Conservation (phyloP, 2,888 invertebrate species). For the Aleiodes alternator region DNA sequence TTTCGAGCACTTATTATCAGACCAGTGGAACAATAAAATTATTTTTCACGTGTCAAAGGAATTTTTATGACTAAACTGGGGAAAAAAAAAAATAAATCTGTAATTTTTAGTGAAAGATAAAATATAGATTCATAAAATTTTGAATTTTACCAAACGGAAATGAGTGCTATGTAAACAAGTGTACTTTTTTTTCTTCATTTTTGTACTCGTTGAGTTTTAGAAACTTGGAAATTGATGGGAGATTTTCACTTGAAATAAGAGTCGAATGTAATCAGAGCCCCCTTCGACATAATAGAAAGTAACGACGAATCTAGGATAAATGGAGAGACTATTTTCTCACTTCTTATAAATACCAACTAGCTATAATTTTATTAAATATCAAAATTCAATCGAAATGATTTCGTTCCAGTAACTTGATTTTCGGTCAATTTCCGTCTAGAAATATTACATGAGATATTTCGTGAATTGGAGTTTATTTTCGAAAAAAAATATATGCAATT, state of each 20-base stretch:
- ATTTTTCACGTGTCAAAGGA: not conserved
- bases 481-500: not conserved
- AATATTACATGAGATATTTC: conserved; percentile 34
- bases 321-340: conserved; percentile 46
- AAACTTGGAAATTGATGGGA: conserved; percentile 45
- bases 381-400: no score
- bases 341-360: conserved; percentile 18
- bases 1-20: conserved; percentile 5
- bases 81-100: no score
- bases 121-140: no score
- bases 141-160: not conserved
- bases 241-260: conserved; percentile 37
- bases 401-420: no score
- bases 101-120: no score
- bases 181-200: not conserved
- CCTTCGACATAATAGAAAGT: conserved; percentile 71
- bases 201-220: conserved; percentile 10
- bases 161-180: conserved; percentile 14
- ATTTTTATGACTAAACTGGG: not conserved
- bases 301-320: conserved; percentile 67
- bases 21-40: not conserved
- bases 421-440: not conserved
- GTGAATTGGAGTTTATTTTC: not conserved
- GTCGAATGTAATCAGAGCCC: conserved; percentile 53
- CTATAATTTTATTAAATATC: conserved; percentile 26